phyloP scores from a whole-genome alignment of 2,113 vertebrate species.

The Euleptes europaea region DNA sequence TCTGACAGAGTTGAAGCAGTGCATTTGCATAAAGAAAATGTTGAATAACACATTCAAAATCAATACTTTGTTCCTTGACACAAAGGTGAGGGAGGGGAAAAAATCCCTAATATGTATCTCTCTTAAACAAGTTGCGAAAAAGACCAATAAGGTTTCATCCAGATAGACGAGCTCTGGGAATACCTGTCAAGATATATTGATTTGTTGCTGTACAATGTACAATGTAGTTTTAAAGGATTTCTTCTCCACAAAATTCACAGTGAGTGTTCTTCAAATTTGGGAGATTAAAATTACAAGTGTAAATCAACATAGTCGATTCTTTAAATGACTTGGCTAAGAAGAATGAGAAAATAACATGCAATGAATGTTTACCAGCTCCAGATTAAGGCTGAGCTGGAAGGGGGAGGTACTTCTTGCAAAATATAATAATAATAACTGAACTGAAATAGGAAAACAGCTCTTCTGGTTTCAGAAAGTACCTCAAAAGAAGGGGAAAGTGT shows the following conservation, averaged over 20 bases:
- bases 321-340: not conserved
- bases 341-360: not conserved
- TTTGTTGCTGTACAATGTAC: slow-evolving; percentile 31
- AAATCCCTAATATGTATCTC: slow-evolving; percentile 6
- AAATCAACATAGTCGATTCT: slow-evolving; percentile 20
- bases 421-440: too few species aligned
- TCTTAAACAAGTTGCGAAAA: slow-evolving; percentile 22
- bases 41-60: slow-evolving; percentile 33
- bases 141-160: slow-evolving; percentile 21
- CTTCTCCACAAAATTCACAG: slow-evolving; percentile 28
- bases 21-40: slow-evolving; percentile 35
- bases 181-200: slow-evolving; percentile 51
- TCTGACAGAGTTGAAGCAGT: not conserved
- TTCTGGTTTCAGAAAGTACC: too few species aligned
- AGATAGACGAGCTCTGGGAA: slow-evolving; percentile 32
- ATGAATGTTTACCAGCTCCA: not conserved
- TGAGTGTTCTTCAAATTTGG: slow-evolving; percentile 41
- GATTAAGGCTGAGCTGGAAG: not conserved
- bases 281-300: slow-evolving; percentile 42
- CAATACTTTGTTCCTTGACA: slow-evolving; percentile 11
- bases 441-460: too few species aligned
- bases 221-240: slow-evolving; percentile 38
- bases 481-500: too few species aligned
- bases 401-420: too few species aligned
- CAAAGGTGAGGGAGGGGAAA: not conserved